Base-by-base conservation (phyloP, 2,888 invertebrate genomes). In the Adelphocoris suturalis region DNA sequence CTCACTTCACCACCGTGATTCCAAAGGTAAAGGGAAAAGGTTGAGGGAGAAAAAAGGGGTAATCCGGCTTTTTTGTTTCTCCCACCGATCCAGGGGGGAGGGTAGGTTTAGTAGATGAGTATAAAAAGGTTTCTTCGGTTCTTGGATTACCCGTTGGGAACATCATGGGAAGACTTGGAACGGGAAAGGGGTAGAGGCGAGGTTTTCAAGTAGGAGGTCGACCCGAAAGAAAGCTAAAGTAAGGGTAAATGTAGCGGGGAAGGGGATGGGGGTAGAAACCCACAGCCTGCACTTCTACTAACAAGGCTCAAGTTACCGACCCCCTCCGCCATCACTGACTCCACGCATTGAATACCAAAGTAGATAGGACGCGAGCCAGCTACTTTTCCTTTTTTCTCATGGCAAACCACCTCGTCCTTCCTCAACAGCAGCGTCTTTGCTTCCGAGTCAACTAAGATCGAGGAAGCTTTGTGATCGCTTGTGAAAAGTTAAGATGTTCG, bases 271-370 rank as follows among this genome's bases (percentile, higher is more conserved):
- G 61, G 14, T 85, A 85, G 85, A 85, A 85, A 85, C 85, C 85
- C 85, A 85, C 85, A 85, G 16, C 57, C 85, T 85, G 88, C 88
- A 88, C 88, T 88, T 88, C 88, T 88, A 23, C 88, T 88, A 88
- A 88, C 88, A 88, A 88, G 88, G 88, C 76, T 88, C 88, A 88
- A 88, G 88, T 88, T 88, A 88, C 88, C 86, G 37, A 52, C 19
- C 37, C 85, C 85, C 85, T 27, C 19, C 68, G 23, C 68, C 68
- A 68, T 85, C 55, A 85, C 84, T 52, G 55, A 85, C 61, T 57
- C 85, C 82, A 19, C 82, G 47, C 82, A 82, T 82, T 82, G 82
- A 82, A 82, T 82, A 82, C 82, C 27, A 82, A 82, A 82, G 82
- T 48, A 82, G 82, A 52, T 78, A 82, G 52, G 82, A 82, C 82